Base-by-base conservation (phyloP, 2,797 vertebrate genomes). In the Crocodylus rhombifer region DNA sequence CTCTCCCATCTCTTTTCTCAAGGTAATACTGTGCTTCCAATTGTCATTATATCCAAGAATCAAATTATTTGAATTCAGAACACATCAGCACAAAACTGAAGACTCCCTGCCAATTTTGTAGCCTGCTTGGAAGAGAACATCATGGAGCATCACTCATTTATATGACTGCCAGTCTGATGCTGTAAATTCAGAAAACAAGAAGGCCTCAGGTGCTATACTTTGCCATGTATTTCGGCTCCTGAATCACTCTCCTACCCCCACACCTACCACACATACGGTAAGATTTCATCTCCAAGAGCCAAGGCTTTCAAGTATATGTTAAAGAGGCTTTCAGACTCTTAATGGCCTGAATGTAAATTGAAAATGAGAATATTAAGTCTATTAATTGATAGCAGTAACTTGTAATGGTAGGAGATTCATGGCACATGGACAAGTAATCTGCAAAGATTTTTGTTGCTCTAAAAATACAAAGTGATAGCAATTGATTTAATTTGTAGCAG, bases 61-160 rank as follows among this genome's bases (percentile, higher is more conserved):
- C 97, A 95, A 95, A 97, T 97, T 94, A 97, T 98, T 97, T 97
- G 97, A 97, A 98, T 98, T 98, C 98, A 96, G 96, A 96, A 97
- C 97, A 97, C 97, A 98, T 97, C 95, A 84, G 96, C 97, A 97
- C 95, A 97, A 95, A 97, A 92, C 95, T 28, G 79, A 97, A 96
- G 94, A 97, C 95, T 96, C 95, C 95, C 97, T 98, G 98, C 96
- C 98, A 98, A 97, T 97, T 97, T 96, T 14, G 80, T 94, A 91
- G 97, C 96, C 95, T 51, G 92, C 95, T 96, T 91, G 95, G 95
- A 97, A 97, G 95, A 89, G 96, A 97, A 96, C 96, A 95, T 92
- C 91, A 92, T 92, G 93, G 95, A 93, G 90, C 96, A 97, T 98
- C 95, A 97, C 90, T 98, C 98, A 98, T 97, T 97, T 97, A 97